Conservation (phyloP, 2,113 vertebrate species). For the Sisor rabdophorus region DNA sequence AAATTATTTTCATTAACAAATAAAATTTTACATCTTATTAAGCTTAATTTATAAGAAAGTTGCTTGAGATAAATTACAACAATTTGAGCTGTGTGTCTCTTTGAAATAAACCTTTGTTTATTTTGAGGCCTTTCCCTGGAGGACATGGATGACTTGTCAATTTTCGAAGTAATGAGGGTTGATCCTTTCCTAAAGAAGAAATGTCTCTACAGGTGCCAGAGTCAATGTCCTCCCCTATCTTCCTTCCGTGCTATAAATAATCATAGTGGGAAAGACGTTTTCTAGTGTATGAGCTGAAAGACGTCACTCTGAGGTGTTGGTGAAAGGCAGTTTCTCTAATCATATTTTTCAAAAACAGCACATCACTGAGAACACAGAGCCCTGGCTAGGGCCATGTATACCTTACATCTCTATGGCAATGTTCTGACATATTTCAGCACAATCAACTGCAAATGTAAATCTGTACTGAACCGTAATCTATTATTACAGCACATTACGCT, state of each 20-base stretch:
- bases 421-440: constrained; percentile 31
- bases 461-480: constrained; percentile 13
- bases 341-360: constrained; percentile 39
- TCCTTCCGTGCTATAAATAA: constrained; percentile 57
- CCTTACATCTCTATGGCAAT: constrained; percentile 30
- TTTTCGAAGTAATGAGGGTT: constrained; percentile 67
- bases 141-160: constrained; percentile 62
- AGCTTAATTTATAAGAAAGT: constrained; percentile 7
- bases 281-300: constrained; percentile 28
- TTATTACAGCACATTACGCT: constrained; percentile 27
- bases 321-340: constrained; percentile 42
- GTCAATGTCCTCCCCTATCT: constrained; percentile 56
- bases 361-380: constrained; percentile 14
- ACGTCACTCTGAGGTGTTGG: constrained; percentile 6
- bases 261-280: constrained; percentile 33
- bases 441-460: constrained; percentile 31
- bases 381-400: constrained; percentile 31
- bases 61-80: constrained; percentile 47
- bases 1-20: neutral
- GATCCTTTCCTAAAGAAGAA: constrained; percentile 62
- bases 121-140: constrained; percentile 63
- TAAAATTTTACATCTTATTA: neutral
- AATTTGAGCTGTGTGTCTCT: constrained; percentile 60
- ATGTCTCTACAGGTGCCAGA: constrained; percentile 64
- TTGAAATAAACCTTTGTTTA: constrained; percentile 69